Conservation (phyloP, 2,888 invertebrate genomes). For the Plagodis pulveraria region DNA sequence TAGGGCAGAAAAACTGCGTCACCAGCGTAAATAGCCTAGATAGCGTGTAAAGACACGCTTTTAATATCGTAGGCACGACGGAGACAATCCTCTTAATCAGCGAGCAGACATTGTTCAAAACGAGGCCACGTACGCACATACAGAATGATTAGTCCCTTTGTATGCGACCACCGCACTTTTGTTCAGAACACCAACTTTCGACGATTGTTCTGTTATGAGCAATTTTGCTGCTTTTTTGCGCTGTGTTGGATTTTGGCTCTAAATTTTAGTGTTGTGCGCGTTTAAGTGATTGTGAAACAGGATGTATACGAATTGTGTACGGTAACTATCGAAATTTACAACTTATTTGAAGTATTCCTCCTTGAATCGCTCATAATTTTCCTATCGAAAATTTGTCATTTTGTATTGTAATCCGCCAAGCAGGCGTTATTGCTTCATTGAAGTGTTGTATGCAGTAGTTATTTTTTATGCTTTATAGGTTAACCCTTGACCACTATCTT, state of each 20-base stretch:
- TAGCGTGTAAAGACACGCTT: constrained; percentile 68
- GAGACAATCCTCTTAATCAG: constrained; percentile 85
- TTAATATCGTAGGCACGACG: constrained; percentile 79
- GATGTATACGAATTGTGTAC: neutral
- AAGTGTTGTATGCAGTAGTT: too few species aligned
- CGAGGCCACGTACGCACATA: constrained; percentile 79
- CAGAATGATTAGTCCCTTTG: constrained; percentile 77
- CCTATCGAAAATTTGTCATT: too few species aligned
- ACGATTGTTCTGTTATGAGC: constrained; percentile 50
- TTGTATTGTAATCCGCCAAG: too few species aligned
- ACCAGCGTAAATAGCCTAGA: constrained; percentile 15
- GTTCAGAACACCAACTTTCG: constrained; percentile 54
- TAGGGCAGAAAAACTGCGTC: constrained; percentile 3
- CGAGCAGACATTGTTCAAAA: constrained; percentile 79
- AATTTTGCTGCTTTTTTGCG: constrained; percentile 43
- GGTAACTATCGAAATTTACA: too few species aligned
- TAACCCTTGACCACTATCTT: too few species aligned
- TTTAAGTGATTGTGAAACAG: neutral
- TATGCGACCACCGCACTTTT: constrained; percentile 67
- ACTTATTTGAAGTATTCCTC: too few species aligned
- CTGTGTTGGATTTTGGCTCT: constrained; percentile 22
- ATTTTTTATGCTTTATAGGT: too few species aligned
- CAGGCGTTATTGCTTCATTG: too few species aligned
- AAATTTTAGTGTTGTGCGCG: constrained; percentile 14
- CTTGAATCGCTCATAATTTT: too few species aligned